Base-by-base conservation (phyloP, 2,888 invertebrate species). In the Aproaerema taeniolella region DNA sequence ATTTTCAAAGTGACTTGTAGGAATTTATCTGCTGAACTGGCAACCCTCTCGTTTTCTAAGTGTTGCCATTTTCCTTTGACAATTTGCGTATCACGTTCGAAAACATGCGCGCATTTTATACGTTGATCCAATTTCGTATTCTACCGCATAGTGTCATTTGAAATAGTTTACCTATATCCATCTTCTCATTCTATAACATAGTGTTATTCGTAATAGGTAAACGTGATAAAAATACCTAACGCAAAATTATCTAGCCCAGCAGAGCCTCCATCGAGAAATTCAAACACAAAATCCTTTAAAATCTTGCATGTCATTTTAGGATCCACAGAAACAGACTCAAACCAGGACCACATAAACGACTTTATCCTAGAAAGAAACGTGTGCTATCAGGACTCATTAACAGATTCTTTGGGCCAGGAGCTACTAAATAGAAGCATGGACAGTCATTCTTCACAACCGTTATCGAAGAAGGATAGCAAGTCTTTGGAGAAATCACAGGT, bases 1-100 rank as follows among this genome's bases (percentile, higher is more conserved):
- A 94, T 76, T 58, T 91, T 91, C 31, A 92, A 63, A 0, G 92
- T 87, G 38, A 95, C 92, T 43, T 83, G 87, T 7, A 94, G 72
- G 39, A 93, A 88, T 38, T 89, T 86, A 50, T 94, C 92, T 2
- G 91, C 89, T 9, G 89, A 58, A 13, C 65, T 78, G 33, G 88
- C 86, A 43, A 91, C 66, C 26, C 56, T 70, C 1, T 62, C 62
- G 42, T 61, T 66, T 2, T 79, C 79, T 20, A 87, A 54, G 46
- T 87, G 76, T 49, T 76, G 72, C 87, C 87, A 87, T 53, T 59
- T 77, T n/a, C 71, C 75, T 41, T 65, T 64, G 1, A 60, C 31
- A 38, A 57, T 39, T 45, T 75, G 61, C 15, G 81, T 53, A 60
- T 87, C 71, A 0, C 76, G 66, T 36, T 85, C 85, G 46, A 86